Base-by-base conservation (phyloP, 2,888 invertebrate species). In the Lasioglossum malachurum region DNA sequence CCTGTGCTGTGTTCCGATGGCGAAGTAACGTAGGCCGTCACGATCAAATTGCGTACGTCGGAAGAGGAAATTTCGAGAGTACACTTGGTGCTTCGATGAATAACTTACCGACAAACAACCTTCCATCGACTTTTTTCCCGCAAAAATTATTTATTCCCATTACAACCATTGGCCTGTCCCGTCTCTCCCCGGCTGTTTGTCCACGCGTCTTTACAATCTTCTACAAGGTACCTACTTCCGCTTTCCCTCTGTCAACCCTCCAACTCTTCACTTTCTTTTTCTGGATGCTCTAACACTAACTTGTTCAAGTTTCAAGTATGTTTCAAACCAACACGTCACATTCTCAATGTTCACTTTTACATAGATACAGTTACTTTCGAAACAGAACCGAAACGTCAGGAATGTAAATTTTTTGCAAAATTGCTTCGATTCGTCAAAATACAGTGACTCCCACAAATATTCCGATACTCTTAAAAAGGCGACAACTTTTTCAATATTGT, bases 31-130 rank as follows among this genome's bases (percentile, higher is more conserved):
- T 75, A 72, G 83, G 78, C 83, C 83, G 87, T 86, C 87, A 82
- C 83, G 89, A 91, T 91, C 92, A 87, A 91, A 88, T 90, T 83
- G 89, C 86, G 86, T 81, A 89, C 82, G 87, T 81, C 91, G 90
- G 86, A 90, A 87, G 83, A 89, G 91, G 91, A 91, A 89, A 89
- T 86, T 75, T 75, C 80, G 82, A 77, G 89, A 78, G 91, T 69
- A 74, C 78, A 57, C 73, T 82, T 80, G 74, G 76, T 69, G 75
- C 73, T 75, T 80, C 72, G 64, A 64, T 75, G 82, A 89, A 84
- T 83, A 87, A 89, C 87, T 90, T 86, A 83, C 64, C 82, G 81
- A 69, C 87, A 82, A 80, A 78, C 82, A 75, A 76, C 82, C 83
- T 80, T 82, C 27, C 53, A 46, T 49, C 73, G 64, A 64, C 53